A percentile compares a stretch with the other conserved stretches of the same genome.
These are phyloP conservation scores for Drosophila quinaria DNA, from an alignment of 2,888 invertebrate genomes.

Conservation along the genomic window DNA sequence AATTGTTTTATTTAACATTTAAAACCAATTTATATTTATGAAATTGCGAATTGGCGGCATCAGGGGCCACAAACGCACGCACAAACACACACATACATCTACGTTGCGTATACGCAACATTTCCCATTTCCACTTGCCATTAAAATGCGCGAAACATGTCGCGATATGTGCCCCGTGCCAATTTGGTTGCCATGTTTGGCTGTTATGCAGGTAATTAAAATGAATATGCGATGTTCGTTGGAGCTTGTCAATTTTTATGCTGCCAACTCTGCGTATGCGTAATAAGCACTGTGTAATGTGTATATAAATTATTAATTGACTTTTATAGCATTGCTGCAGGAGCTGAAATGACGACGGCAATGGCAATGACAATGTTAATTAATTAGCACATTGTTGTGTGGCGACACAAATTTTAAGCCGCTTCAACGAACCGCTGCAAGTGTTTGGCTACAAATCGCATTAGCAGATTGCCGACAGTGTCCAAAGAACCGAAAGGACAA, in stretches of 20 bases:
- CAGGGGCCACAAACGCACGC: constrained; percentile 14
- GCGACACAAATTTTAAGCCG: constrained; percentile 54
- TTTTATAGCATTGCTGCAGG: constrained; percentile 34
- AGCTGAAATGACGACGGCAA: not conserved
- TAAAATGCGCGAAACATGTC: constrained; percentile 66
- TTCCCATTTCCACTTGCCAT: constrained; percentile 70
- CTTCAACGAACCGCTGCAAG: constrained; percentile 51
- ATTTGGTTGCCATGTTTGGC: constrained; percentile 38
- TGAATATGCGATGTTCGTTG: constrained; percentile 52
- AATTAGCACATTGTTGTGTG: constrained; percentile 60
- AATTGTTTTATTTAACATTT: constrained; percentile 82
- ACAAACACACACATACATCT: not conserved
- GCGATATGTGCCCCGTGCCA: constrained; percentile 55
- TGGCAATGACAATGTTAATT: constrained; percentile 57
- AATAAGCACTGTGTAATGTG: constrained; percentile 59
- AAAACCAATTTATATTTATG: constrained; percentile 82
- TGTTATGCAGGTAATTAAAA: constrained; percentile 77
- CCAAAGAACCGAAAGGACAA: constrained; percentile 12
- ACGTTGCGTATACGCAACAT: constrained; percentile 63
- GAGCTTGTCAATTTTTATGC: constrained; percentile 62
- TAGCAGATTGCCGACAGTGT: constrained; percentile 42
- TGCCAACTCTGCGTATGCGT: constrained; percentile 58
- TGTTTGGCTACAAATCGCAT: constrained; percentile 66
- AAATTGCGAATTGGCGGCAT: constrained; percentile 65
- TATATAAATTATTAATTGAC: constrained; percentile 71